These are phyloP conservation scores for Drosophila repletoides DNA, from an alignment of 1,140 invertebrate species.

Conservation along the genomic window DNA sequence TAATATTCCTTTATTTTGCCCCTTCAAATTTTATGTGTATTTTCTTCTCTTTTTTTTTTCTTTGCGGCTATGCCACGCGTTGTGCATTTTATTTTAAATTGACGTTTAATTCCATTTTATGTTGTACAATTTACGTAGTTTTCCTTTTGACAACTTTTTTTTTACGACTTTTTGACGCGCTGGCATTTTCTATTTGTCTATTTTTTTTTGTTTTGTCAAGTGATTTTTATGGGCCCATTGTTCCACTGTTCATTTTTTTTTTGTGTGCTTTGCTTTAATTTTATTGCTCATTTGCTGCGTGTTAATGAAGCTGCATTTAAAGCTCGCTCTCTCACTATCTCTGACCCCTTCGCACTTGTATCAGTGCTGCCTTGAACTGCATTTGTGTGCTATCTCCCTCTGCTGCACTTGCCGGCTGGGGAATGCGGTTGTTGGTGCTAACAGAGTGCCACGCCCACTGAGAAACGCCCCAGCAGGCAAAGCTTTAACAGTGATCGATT, in stretches of 20 bases:
- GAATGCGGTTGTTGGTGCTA: conserved; percentile 23
- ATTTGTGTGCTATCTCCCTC: not conserved
- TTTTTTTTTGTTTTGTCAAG: too few species aligned
- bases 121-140: conserved; percentile 52
- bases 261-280: conserved; percentile 59
- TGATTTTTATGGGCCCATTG: conserved; percentile 51
- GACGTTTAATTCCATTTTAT: conserved; percentile 64
- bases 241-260: conserved; percentile 36
- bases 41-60: too few species aligned
- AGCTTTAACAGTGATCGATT: conserved; percentile 55
- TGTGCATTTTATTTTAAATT: conserved; percentile 69
- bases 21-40: conserved; percentile 32
- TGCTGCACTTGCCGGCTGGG: conserved; percentile 13
- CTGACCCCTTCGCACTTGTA: not conserved
- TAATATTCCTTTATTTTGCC: conserved; percentile 17
- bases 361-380: too few species aligned
- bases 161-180: conserved; percentile 71
- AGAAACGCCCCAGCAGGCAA: conserved; percentile 34
- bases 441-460: conserved; percentile 23
- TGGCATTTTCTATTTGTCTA: conserved; percentile 50
- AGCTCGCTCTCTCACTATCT: not conserved
- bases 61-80: conserved; percentile 67
- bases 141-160: conserved; percentile 49
- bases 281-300: conserved; percentile 45
- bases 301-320: conserved; percentile 13